Conservation (phyloP, 2,113 vertebrate genomes). For the Petroica traversi region DNA sequence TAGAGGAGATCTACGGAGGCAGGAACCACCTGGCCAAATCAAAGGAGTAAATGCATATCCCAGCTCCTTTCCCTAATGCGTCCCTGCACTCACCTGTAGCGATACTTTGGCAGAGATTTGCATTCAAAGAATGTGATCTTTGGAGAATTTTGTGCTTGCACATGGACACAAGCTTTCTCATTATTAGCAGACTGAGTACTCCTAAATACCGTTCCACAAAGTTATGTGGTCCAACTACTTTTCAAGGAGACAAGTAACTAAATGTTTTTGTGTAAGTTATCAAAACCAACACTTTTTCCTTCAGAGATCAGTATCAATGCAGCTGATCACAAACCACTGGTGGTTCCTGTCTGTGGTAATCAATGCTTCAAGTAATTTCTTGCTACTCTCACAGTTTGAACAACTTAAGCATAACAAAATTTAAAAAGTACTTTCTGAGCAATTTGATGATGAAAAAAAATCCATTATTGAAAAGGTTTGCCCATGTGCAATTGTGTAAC, state of each 20-base stretch:
- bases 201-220: neutral
- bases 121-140: neutral
- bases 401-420: neutral
- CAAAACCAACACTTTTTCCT: neutral
- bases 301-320: neutral
- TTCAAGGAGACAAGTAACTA: neutral
- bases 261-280: neutral
- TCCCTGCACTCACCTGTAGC: neutral
- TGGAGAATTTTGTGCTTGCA: neutral
- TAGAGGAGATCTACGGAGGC: neutral
- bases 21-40: neutral
- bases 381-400: neutral
- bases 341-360: neutral
- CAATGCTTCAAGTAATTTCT: neutral
- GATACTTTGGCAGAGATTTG: neutral
- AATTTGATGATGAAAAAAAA: constrained; percentile 4
- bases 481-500: neutral
- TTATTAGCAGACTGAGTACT: neutral
- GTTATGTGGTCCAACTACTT: neutral
- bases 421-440: neutral
- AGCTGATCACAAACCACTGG: neutral
- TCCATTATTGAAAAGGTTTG: neutral
- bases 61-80: neutral
- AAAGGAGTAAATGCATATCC: neutral
- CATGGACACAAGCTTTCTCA: neutral